Percentiles rank a stretch among this genome's conserved stretches.
These are phyloP conservation scores for Philhelius pedissequus DNA, from an alignment of 2,888 invertebrate species.

Conservation along the genomic window DNA sequence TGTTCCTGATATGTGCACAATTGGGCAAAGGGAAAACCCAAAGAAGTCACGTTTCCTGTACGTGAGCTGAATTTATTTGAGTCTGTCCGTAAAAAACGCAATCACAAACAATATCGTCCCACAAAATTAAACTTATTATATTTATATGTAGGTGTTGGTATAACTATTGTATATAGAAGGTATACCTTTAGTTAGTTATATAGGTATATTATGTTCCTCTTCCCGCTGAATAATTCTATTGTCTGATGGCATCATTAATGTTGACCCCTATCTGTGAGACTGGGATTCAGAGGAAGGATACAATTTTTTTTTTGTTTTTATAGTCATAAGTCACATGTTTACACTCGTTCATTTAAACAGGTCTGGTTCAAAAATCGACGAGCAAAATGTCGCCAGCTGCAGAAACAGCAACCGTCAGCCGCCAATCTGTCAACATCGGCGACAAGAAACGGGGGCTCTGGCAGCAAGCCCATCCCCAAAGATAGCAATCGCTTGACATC, in stretches of 20 bases:
- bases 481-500: constrained; percentile 63
- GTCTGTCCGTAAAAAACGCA: constrained; percentile 44
- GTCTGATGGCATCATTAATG: constrained; percentile 33
- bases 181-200: neutral
- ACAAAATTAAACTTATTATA: neutral
- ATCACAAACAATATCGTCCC: constrained; percentile 61
- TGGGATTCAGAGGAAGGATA: constrained; percentile 24
- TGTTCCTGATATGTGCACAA: constrained; percentile 50
- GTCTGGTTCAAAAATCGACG: constrained; percentile 98
- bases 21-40: constrained; percentile 43
- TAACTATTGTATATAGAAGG: no score
- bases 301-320: constrained; percentile 40
- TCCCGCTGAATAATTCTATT: constrained; percentile 29
- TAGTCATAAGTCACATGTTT: constrained; percentile 73
- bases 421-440: constrained; percentile 53
- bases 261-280: constrained; percentile 38
- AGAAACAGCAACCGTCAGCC: constrained; percentile 80
- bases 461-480: constrained; percentile 51
- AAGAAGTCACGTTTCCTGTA: constrained; percentile 65
- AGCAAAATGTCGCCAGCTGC: constrained; percentile 93
- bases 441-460: constrained; percentile 42
- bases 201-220: neutral
- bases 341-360: constrained; percentile 79
- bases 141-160: neutral
- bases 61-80: constrained; percentile 61